Evolutionary conservation across 64 coral and sea anemone genomes (phyloP).

Genomic region (Pachyseris speciosa): DNA sequence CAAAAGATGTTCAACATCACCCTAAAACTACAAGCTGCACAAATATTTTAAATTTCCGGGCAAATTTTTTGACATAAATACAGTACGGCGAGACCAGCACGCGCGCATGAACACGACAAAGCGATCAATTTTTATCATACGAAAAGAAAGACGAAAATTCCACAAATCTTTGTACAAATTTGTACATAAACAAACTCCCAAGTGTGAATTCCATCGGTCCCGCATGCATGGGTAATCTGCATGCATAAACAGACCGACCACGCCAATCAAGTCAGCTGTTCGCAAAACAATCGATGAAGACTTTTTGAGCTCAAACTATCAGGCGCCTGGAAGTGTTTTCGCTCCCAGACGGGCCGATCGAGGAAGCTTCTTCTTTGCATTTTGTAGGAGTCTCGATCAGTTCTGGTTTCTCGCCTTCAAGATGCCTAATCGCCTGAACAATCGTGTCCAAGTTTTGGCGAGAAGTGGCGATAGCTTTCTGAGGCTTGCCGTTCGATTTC

Average conservation of each 20-base stretch:
- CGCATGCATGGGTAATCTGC: slow-evolving; percentile 32
- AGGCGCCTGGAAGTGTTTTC: slow-evolving; percentile 80
- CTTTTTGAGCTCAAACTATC: slow-evolving; percentile 51
- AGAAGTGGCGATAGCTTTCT: slow-evolving; percentile 54
- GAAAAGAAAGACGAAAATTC: neutral
- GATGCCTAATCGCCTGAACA: slow-evolving; percentile 84
- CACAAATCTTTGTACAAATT: neutral
- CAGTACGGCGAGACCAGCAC: neutral
- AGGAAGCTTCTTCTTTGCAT: slow-evolving; percentile 73
- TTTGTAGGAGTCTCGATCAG: slow-evolving; percentile 89
- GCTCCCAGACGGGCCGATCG: slow-evolving; percentile 22
- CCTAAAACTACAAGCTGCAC: neutral
- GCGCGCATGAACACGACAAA: neutral
- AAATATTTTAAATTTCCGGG: slow-evolving; percentile 39
- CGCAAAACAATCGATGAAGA: neutral
- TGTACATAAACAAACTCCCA: neutral
- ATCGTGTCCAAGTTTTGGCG: slow-evolving; percentile 94
- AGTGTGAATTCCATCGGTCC: neutral
- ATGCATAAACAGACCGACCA: neutral
- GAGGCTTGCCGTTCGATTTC: slow-evolving; percentile 54
- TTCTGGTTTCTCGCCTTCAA: slow-evolving; percentile 83
- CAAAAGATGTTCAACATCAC: slow-evolving; percentile 33
- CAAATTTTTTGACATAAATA: neutral
- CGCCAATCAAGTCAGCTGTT: slow-evolving; percentile 46
- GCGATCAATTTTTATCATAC: neutral